Percentiles rank a stretch among this genome's conserved stretches.
Evolutionary conservation across 2,797 vertebrate species (phyloP).

Genomic region (Anniella stebbinsi): DNA sequence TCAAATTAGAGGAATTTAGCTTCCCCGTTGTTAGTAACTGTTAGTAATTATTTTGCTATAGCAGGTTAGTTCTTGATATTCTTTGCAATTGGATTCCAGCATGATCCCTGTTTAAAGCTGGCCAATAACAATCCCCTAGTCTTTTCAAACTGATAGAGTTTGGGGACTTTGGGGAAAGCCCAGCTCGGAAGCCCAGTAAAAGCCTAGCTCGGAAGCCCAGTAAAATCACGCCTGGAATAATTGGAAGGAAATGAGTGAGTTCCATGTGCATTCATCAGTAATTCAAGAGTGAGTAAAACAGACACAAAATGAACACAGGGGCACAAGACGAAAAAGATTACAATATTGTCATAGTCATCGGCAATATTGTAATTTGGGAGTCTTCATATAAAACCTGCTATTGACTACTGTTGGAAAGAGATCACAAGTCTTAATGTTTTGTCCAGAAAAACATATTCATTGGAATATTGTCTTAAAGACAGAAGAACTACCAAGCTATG

Average conservation of each 20-base stretch:
- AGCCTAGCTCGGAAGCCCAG: neutral
- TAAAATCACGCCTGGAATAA: neutral
- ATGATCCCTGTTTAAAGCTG: neutral
- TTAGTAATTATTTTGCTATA: neutral
- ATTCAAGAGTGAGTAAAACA: neutral
- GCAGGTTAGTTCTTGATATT: neutral
- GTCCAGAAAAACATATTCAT: neutral
- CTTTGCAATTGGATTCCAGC: neutral
- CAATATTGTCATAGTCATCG: neutral
- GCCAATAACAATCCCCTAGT: neutral
- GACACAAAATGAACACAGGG: neutral
- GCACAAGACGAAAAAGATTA: neutral
- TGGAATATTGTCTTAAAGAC: neutral
- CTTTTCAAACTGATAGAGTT: neutral
- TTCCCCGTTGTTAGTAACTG: neutral
- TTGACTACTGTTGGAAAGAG: neutral
- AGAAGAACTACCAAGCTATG: neutral
- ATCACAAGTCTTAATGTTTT: neutral
- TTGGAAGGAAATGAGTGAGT: neutral
- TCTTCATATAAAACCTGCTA: neutral
- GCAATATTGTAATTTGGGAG: neutral
- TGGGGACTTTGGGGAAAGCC: neutral
- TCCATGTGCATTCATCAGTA: neutral
- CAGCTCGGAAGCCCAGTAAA: too few relatives aligned
- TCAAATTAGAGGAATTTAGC: neutral